phyloP scores from a whole-genome alignment of 1,140 invertebrate genomes.

The Aleiodes sp. region DNA sequence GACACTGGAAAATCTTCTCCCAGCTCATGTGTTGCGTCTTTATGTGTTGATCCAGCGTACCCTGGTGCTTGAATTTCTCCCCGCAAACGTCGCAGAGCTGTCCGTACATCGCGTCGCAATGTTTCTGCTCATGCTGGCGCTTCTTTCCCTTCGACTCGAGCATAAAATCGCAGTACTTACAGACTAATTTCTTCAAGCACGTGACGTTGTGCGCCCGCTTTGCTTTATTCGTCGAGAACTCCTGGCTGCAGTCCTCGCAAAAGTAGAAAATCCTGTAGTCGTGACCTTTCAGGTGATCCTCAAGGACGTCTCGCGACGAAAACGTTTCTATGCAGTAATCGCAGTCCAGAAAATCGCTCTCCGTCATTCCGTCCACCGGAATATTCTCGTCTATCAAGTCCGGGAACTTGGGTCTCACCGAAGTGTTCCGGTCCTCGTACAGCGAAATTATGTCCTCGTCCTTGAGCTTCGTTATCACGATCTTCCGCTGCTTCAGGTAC shows the following conservation, averaged over 20 bases:
- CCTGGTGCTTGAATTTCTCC: slow-evolving; percentile 63
- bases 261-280: slow-evolving; percentile 59
- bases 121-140: slow-evolving; percentile 63
- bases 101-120: slow-evolving; percentile 58
- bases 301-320: slow-evolving; percentile 48
- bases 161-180: slow-evolving; percentile 54
- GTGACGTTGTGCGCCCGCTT: slow-evolving; percentile 55
- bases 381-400: slow-evolving; percentile 42
- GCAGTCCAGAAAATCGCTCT: slow-evolving; percentile 52
- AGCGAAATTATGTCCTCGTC: slow-evolving; percentile 58
- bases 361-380: slow-evolving; percentile 36
- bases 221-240: slow-evolving; percentile 58
- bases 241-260: slow-evolving; percentile 59
- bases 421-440: slow-evolving; percentile 52
- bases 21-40: slow-evolving; percentile 61
- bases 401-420: slow-evolving; percentile 37
- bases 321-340: slow-evolving; percentile 60
- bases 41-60: slow-evolving; percentile 61
- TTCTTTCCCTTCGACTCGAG: slow-evolving; percentile 62
- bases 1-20: slow-evolving; percentile 62
- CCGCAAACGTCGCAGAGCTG: slow-evolving; percentile 63
- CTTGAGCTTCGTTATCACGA: slow-evolving; percentile 55
- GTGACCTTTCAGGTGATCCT: slow-evolving; percentile 58
- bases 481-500: slow-evolving; percentile 60
- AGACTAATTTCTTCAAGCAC: slow-evolving; percentile 58